These are phyloP conservation scores for Metopolophium dirhodum DNA, from an alignment of 1,140 invertebrate genomes.

Conservation along the genomic window DNA sequence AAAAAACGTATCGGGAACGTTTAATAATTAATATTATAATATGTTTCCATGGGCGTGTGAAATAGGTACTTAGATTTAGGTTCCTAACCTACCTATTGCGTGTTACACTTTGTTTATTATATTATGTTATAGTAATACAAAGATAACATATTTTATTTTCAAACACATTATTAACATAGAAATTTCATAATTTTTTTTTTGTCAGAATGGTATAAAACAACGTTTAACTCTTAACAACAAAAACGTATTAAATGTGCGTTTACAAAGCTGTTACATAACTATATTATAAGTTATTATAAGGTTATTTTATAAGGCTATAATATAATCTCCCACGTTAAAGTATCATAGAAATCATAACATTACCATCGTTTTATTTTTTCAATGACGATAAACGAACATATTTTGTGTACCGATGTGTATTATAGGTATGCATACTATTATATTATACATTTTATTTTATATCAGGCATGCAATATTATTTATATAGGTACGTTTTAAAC, in stretches of 20 bases:
- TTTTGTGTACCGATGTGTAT: neutral
- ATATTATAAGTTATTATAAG: neutral
- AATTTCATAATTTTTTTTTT: neutral
- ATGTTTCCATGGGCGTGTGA: neutral
- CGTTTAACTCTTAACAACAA: neutral
- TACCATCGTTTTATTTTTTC: neutral
- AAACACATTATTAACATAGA: neutral
- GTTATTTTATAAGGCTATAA: neutral
- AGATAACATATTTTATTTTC: neutral
- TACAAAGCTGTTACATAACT: too few relatives aligned
- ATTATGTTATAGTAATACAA: neutral
- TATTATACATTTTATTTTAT: neutral
- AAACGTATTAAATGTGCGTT: neutral
- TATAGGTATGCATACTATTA: neutral
- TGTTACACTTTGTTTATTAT: neutral
- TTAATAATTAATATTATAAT: conserved; percentile 11
- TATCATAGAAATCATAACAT: neutral
- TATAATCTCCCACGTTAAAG: neutral
- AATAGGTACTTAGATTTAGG: neutral
- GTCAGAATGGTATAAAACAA: neutral
- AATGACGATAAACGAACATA: neutral
- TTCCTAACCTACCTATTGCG: neutral
- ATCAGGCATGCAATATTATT: neutral
- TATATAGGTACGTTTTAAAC: neutral
- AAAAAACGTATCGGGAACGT: neutral